A percentile compares a stretch with the other conserved stretches of the same genome.
These are phyloP conservation scores for Drosophila pectinifera DNA, from an alignment of 1,140 invertebrate species.

Conservation along the genomic window DNA sequence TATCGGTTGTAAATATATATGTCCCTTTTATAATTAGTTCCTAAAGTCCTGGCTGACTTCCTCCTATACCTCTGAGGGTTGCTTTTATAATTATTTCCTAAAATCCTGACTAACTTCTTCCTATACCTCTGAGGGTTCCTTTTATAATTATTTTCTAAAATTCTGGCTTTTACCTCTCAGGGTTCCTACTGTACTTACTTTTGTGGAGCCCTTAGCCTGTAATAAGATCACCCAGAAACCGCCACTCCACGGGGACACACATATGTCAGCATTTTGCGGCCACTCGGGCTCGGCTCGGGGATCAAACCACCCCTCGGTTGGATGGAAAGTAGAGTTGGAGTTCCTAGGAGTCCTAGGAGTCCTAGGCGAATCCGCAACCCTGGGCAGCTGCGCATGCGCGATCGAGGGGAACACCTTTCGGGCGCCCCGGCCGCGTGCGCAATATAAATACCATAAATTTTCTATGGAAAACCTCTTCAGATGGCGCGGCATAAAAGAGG, in stretches of 20 bases:
- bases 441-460: constrained; percentile 71
- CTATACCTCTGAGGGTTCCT: no score
- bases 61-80: no score
- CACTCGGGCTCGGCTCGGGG: constrained; percentile 20
- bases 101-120: background rate
- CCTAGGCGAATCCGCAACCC: constrained; percentile 56
- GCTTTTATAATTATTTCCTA: no score
- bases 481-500: constrained; percentile 45
- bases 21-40: no score
- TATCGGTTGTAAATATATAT: background rate
- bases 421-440: constrained; percentile 55
- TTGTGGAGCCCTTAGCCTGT: background rate
- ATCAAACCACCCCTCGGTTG: constrained; percentile 48
- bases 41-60: background rate
- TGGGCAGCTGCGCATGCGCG: constrained; percentile 64
- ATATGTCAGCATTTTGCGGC: constrained; percentile 53
- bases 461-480: constrained; percentile 72
- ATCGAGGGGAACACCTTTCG: constrained; percentile 53
- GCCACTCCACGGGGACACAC: constrained; percentile 33
- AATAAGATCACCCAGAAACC: constrained; percentile 12
- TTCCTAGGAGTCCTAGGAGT: no score
- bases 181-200: constrained; percentile 24
- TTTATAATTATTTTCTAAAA: no score
- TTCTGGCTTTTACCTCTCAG: background rate
- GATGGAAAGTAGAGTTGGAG: constrained; percentile 30